Evolutionary conservation across 2,888 invertebrate species (phyloP), one percentile per base, ranked within the genome.

Genomic region (Drosophila barbarae): DNA sequence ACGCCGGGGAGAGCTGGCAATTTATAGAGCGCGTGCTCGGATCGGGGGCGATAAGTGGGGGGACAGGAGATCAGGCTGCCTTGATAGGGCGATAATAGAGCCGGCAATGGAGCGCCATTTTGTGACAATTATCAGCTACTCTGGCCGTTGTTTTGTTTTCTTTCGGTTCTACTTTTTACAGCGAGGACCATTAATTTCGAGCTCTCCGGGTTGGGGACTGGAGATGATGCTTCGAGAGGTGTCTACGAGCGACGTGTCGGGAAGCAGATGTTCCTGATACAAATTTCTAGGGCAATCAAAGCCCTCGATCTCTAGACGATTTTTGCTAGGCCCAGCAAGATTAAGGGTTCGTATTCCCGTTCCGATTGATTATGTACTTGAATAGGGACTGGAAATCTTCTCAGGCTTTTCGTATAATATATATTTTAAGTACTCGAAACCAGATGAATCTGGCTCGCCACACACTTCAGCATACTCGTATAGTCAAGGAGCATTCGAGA

Each of bases 1-100:
- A 26, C 47, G 36, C 50, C 15, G 21, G 38, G 53, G 35, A 51
- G 60, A 26, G 23, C 46, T 52, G 34, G 26, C 44, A 63, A 71
- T 85, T 85, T 81, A 85, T 81, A 81, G 71, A 63, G 50, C 41
- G 28, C 65, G 63, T 44, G 61, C 28, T 54, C 15, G 21, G 53
- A 61, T 53, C 46, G 61, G 47, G 49, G 35, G 30, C 12, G 49
- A 61, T 50, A 60, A 50, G 38, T 30, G 50, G 51, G 64, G 35
- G 35, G 64, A 63, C 60, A 52, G 34, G 42, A 53, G 67, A 68
- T 68, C 67, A 60, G 42, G 47, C 47, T 67, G 67, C 60, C 59
- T 69, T 67, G 67, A 69, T 67, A 67, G 36, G 34, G 36, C 23
- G 52, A 61, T 49, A 6, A 61, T 60, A 15, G 28, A 52, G 50